Percentiles rank a stretch among this genome's conserved stretches.
These are phyloP conservation scores for human DNA, from an alignment of 2,113 vertebrate species.

Conservation along the genomic window DNA sequence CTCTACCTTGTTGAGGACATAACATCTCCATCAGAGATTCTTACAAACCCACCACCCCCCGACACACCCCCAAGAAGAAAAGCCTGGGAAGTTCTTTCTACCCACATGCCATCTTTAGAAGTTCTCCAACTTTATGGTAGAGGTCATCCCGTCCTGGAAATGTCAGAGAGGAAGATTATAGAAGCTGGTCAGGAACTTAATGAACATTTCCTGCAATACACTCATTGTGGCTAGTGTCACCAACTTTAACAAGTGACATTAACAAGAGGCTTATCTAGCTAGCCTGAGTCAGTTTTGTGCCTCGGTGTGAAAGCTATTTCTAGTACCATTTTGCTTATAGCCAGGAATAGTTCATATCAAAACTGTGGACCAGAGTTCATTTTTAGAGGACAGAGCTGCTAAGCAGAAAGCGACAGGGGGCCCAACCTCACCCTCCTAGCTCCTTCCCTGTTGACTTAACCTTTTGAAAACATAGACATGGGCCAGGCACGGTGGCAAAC, in stretches of 20 bases:
- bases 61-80: neutral
- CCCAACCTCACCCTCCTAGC: too few relatives aligned
- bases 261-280: neutral
- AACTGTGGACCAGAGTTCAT: neutral
- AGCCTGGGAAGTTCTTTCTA: neutral
- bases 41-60: neutral
- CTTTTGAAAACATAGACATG: neutral
- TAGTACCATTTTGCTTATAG: accelerated
- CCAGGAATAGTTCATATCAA: accelerated
- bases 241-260: neutral
- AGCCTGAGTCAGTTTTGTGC: accelerated
- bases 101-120: neutral
- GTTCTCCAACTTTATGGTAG: accelerated
- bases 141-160: neutral
- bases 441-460: neutral
- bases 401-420: neutral
- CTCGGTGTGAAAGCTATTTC: accelerated
- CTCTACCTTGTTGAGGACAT: neutral
- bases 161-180: neutral
- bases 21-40: neutral
- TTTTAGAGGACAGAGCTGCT: neutral
- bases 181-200: neutral
- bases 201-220: neutral
- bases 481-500: too few relatives aligned
- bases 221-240: neutral